Conservation (phyloP, 64 coral and sea anemone species). For the Porites australiensis region DNA sequence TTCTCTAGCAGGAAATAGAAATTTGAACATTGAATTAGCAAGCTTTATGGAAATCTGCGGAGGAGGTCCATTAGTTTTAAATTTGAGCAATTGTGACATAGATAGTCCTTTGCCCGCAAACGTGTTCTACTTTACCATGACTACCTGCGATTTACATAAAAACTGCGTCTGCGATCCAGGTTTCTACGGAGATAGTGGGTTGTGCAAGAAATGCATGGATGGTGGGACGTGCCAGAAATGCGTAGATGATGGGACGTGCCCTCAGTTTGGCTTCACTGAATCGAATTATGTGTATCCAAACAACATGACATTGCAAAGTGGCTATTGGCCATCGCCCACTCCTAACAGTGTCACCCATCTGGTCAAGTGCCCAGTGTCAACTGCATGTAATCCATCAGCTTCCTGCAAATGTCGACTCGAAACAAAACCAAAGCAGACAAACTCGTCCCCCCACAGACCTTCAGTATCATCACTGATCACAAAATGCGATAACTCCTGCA, state of each 20-base stretch:
- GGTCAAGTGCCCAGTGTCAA: too few species aligned
- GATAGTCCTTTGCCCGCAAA: constrained; percentile 2
- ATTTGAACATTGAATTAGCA: constrained; percentile 50
- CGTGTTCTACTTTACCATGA: neutral
- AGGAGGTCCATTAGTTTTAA: constrained; percentile 1
- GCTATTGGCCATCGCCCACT: constrained; percentile 60
- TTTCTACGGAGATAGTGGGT: constrained; percentile 54
- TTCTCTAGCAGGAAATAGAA: constrained; percentile 53
- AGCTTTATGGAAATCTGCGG: constrained; percentile 1
- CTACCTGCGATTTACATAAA: constrained; percentile 44
- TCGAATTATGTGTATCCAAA: neutral
- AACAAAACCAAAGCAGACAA: neutral
- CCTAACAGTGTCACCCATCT: constrained; percentile 31
- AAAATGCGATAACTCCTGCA: neutral
- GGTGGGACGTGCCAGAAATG: neutral
- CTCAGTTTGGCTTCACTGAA: neutral
- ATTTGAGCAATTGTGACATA: constrained; percentile 59
- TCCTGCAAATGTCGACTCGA: constrained; percentile 38
- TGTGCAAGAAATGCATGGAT: too few species aligned
- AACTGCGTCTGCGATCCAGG: constrained; percentile 51
- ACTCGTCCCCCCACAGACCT: neutral
- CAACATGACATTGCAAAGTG: constrained; percentile 23
- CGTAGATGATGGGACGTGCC: neutral
- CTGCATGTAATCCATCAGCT: constrained; percentile 42
- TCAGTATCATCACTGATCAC: neutral